These are phyloP conservation scores for Pluvialis apricaria DNA, from an alignment of 2,113 vertebrate species.

Conservation along the genomic window DNA sequence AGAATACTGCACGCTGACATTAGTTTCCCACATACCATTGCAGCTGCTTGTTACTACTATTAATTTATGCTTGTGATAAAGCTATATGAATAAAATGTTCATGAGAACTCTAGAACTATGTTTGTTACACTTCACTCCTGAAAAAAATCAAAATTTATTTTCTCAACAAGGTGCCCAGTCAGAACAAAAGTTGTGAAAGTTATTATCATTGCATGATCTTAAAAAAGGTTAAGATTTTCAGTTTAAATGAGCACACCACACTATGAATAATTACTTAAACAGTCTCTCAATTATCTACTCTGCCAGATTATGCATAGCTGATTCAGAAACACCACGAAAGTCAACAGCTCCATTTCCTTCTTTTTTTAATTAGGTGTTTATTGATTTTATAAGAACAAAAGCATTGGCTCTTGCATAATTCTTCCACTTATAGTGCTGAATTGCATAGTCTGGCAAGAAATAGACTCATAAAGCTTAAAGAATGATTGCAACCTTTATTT, in stretches of 20 bases:
- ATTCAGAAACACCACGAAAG: background rate
- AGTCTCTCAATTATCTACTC: background rate
- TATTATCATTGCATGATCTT: background rate
- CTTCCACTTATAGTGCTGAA: background rate
- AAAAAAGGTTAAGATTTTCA: background rate
- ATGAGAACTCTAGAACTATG: background rate
- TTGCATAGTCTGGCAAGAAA: background rate
- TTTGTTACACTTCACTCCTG: background rate
- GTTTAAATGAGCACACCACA: background rate
- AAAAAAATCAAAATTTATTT: background rate
- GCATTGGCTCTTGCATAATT: background rate
- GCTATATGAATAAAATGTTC: background rate
- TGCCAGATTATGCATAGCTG: background rate
- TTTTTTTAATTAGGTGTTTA: background rate
- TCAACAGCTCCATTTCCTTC: background rate
- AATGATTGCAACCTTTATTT: background rate
- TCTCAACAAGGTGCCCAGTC: background rate
- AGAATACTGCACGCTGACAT: background rate
- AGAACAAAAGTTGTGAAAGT: background rate
- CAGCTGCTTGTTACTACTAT: background rate
- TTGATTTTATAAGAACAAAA: background rate
- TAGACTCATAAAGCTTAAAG: background rate
- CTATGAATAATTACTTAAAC: background rate
- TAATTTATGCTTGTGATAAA: conserved; percentile 4
- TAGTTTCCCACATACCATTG: background rate